Evolutionary conservation across 2,113 vertebrate species (phyloP), one percentile per base, ranked within the genome.

Genomic region (Neotragus moschatus): DNA sequence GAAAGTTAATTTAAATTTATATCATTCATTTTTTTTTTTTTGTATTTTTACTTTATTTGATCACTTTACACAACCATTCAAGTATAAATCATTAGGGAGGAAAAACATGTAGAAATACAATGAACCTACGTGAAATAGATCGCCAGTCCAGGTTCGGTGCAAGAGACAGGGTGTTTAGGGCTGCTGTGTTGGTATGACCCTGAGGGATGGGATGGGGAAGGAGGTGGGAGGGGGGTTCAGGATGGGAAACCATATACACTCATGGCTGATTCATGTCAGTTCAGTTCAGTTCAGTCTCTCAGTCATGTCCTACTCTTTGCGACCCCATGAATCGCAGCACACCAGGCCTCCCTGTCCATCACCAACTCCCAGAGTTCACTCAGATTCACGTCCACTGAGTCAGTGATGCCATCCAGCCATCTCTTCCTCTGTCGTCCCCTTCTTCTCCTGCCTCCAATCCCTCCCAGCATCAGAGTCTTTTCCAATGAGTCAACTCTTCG

Each of bases 1-100:
- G 30, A 58, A 93, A 97, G 61, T 58, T 11, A 58, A 39, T 26
- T 97, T 93, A n/a, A 53, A 88, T 85, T 73, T 80, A 19, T 84
- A 4, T 21, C 33, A n/a, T 73, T 94, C 60, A 17, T 51, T 39
- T 79, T 85, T 45, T 84, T 14, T 51, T 39, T 79, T 85, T 45
- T 84, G 15, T 55, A 23, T 56, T 88, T 92, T 70, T 23, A 90
- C 55, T 91, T 53, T 77, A 61, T 87, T 80, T 84, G 6, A 53
- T 6, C 6, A 5, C 3, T 84, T 26, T 23, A 26, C 2, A 56
- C 15, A 75, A 55, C 9, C 39, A 49, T 1, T 90, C 30, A 79
- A 55, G 2, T 43, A 47, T 43, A 14, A 80, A 13, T 60, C 26
- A 47, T 21, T 51, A 21, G 4, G 45, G 26, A 49, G 7, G 49